Evolutionary conservation across 1,140 invertebrate genomes (phyloP).

Genomic region (Philopotamus ludificatus): DNA sequence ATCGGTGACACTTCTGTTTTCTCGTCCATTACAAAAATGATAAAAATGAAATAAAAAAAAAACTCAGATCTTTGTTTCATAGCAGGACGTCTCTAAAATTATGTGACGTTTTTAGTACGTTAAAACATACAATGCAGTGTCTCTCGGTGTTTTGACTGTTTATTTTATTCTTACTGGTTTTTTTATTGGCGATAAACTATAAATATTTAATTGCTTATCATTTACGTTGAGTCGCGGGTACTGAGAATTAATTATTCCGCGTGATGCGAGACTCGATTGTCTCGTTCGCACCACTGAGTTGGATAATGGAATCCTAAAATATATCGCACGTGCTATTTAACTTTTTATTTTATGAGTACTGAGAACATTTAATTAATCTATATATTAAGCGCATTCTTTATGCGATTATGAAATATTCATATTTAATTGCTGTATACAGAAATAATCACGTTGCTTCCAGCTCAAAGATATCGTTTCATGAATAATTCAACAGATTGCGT

Average conservation of each 20-base stretch:
- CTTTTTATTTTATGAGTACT: no score
- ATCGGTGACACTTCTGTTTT: conserved; percentile 8
- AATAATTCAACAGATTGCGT: conserved; percentile 17
- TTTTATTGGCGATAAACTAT: conserved; percentile 26
- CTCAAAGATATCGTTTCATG: conserved; percentile 15
- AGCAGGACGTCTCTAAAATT: conserved; percentile 26
- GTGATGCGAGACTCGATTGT: background rate
- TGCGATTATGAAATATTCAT: background rate
- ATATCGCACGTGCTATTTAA: background rate
- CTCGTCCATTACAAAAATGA: conserved; percentile 6
- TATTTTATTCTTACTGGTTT: conserved; percentile 20
- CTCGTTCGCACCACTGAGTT: background rate
- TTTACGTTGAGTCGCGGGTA: background rate
- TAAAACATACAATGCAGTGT: conserved; percentile 15
- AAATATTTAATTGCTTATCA: background rate
- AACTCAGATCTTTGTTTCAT: conserved; percentile 19
- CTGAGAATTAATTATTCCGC: background rate
- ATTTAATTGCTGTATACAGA: background rate
- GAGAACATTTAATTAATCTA: background rate
- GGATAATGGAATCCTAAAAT: background rate
- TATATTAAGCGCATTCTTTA: no score
- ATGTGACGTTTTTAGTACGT: conserved; percentile 29
- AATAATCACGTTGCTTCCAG: background rate
- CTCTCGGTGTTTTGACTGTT: background rate
- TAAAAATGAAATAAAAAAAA: no score